phyloP scores from a whole-genome alignment of 1,140 invertebrate species.

The Arctopsyche grandis region DNA sequence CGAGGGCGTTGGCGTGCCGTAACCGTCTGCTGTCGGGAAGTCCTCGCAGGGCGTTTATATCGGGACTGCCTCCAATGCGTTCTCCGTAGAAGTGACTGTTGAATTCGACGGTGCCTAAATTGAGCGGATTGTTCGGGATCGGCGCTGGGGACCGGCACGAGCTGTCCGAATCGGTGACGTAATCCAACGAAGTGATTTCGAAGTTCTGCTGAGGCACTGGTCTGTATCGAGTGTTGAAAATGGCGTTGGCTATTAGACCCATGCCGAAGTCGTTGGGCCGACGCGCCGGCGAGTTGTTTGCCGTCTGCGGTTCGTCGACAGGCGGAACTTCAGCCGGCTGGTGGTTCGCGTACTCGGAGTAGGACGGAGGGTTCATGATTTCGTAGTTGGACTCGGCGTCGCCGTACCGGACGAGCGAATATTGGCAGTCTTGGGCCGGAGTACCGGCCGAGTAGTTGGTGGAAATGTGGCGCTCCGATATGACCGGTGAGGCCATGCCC shows the following conservation, averaged over 20 bases:
- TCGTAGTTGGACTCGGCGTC: constrained; percentile 26
- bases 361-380: constrained; percentile 29
- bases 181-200: constrained; percentile 34
- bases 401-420: constrained; percentile 20
- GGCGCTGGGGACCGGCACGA: constrained; percentile 43
- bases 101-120: constrained; percentile 38
- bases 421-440: constrained; percentile 7
- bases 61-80: constrained; percentile 32
- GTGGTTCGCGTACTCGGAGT: constrained; percentile 22
- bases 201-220: constrained; percentile 45
- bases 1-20: constrained; percentile 48
- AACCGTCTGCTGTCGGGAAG: constrained; percentile 23
- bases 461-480: not conserved
- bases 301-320: not conserved
- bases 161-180: constrained; percentile 49
- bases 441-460: not conserved
- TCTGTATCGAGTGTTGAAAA: constrained; percentile 50
- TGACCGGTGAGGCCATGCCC: not conserved
- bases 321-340: not conserved
- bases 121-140: not conserved
- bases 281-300: constrained; percentile 32
- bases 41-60: constrained; percentile 16
- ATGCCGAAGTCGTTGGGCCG: constrained; percentile 52
- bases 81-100: constrained; percentile 39
- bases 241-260: constrained; percentile 47